These are phyloP conservation scores for Deroplatys truncata DNA, from an alignment of 2,888 invertebrate species.

Conservation along the genomic window DNA sequence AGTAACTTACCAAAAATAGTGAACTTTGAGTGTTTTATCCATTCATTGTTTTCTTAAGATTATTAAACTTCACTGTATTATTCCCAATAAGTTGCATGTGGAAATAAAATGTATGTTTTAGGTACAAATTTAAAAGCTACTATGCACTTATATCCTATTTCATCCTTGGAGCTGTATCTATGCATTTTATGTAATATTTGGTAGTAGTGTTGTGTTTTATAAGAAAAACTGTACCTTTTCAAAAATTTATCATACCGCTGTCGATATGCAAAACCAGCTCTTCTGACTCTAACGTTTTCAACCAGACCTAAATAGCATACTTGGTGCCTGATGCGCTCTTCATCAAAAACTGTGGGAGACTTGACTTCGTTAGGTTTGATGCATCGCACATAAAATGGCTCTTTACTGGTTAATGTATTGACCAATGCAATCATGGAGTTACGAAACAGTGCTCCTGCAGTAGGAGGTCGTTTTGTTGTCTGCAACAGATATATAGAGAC, in stretches of 20 bases:
- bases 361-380: conserved; percentile 96
- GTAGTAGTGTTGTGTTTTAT: not conserved
- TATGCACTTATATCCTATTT: too few relatives aligned
- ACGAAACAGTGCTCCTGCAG: conserved; percentile 92
- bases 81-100: too few relatives aligned
- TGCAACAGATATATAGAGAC: conserved; percentile 40
- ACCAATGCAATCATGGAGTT: conserved; percentile 91
- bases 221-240: conserved; percentile 54
- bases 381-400: conserved; percentile 95
- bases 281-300: conserved; percentile 91
- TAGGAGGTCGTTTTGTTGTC: conserved; percentile 92
- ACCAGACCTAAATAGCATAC: conserved; percentile 85
- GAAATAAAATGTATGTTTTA: too few relatives aligned
- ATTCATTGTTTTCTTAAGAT: too few relatives aligned
- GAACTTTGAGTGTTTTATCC: too few relatives aligned
- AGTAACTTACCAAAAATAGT: too few relatives aligned
- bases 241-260: conserved; percentile 92
- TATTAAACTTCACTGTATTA: too few relatives aligned
- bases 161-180: too few relatives aligned
- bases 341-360: conserved; percentile 79
- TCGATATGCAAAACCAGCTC: conserved; percentile 96
- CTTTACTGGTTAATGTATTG: conserved; percentile 82
- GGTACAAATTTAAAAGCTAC: too few relatives aligned
- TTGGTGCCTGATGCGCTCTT: conserved; percentile 70
- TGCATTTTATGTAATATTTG: too few relatives aligned